Evolutionary conservation across 2,113 vertebrate genomes (phyloP).

Genomic region (Psettodes erumei): DNA sequence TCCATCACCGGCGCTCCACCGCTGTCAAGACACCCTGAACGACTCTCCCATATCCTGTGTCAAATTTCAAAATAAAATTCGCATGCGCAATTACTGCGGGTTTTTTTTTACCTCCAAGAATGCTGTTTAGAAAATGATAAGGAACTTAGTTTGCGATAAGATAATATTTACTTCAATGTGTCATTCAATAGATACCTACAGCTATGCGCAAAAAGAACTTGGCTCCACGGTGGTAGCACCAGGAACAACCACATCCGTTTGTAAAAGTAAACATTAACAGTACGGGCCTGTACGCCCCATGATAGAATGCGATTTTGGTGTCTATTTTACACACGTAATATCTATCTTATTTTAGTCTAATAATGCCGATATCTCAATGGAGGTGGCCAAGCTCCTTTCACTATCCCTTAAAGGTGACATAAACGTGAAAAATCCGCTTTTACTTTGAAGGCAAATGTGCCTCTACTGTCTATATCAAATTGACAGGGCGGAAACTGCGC

Average conservation of each 20-base stretch:
- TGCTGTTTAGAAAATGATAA: too few species aligned
- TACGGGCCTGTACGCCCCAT: not conserved
- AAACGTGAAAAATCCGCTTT: not conserved
- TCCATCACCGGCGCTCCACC: not conserved
- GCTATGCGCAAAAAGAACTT: not conserved
- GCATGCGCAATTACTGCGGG: rapidly evolving
- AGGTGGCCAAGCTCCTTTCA: not conserved
- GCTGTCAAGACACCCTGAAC: not conserved
- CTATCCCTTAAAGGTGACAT: not conserved
- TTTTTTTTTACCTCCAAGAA: not conserved
- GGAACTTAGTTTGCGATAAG: not conserved
- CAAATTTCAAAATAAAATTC: constrained; percentile 39
- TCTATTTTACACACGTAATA: not conserved
- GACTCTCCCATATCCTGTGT: constrained; percentile 18
- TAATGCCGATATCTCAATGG: not conserved
- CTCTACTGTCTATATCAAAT: rapidly evolving
- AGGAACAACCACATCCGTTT: not conserved
- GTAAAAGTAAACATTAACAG: not conserved
- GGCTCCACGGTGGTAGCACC: not conserved
- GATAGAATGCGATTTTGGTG: not conserved
- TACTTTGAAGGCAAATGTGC: constrained; percentile 34
- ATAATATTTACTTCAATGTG: not conserved
- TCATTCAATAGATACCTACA: not conserved
- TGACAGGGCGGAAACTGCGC: not conserved
- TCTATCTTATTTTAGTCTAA: not conserved